Percentiles rank a stretch among this genome's conserved stretches.
These are phyloP conservation scores for Cisticola juncidis DNA, from an alignment of 2,113 vertebrate species.

Conservation along the genomic window DNA sequence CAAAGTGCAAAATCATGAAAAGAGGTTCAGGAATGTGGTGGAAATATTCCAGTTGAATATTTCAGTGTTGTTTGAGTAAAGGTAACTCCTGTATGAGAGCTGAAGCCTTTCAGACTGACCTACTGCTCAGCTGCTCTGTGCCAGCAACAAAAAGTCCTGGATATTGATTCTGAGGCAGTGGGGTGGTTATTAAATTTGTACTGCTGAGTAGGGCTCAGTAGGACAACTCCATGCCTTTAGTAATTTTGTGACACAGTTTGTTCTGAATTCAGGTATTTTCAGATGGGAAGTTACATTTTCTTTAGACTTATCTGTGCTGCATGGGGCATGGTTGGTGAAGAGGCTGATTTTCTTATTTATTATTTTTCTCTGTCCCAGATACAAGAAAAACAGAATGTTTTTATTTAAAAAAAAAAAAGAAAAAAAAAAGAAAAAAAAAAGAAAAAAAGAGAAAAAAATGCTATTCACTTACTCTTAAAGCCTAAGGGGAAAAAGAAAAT, in stretches of 20 bases:
- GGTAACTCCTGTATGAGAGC: neutral
- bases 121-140: neutral
- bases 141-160: neutral
- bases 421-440: neutral
- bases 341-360: neutral
- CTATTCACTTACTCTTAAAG: neutral
- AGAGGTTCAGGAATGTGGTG: neutral
- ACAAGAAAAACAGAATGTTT: neutral
- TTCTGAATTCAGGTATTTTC: neutral
- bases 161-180: neutral
- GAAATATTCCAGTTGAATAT: neutral
- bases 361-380: neutral
- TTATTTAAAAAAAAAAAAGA: neutral
- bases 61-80: neutral
- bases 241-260: neutral
- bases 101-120: neutral
- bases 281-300: neutral
- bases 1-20: neutral
- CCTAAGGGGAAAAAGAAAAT: neutral
- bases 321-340: neutral
- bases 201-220: neutral
- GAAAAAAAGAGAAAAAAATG: neutral
- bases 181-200: neutral
- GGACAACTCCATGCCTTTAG: neutral
- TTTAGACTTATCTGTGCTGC: neutral